Evolutionary conservation across 2,888 invertebrate genomes (phyloP), one percentile per base, ranked within the genome.

Genomic region (Abrostola triplasia): DNA sequence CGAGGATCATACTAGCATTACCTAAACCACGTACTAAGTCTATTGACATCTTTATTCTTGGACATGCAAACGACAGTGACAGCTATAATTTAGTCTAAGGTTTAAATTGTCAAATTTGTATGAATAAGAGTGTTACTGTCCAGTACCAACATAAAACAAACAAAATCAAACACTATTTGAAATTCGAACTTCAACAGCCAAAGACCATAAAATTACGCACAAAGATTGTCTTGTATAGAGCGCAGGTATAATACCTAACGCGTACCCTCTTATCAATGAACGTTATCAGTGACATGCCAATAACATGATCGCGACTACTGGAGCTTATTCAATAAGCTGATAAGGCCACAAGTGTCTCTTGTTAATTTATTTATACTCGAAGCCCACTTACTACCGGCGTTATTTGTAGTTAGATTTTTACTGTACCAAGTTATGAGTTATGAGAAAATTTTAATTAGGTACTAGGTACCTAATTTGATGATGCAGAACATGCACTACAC

Each of bases 291-390:
- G 67, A 81, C 77, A 77, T 49, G 62, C 66, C 62, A 62, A 61
- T 62, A 59, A 73, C 75, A 79, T 50, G 67, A 63, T 67, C 52
- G 55, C 50, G 55, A 67, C 80, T 77, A 79, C 81, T 69, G 74
- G 49, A 67, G 71, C 76, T 67, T 78, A 78, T 64, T 69, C 59
- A 70, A 70, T 73, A 81, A 66, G 59, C 58, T 38, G 81, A 80
- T 80, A 79, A 68, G 57, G 55, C 41, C 35, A 67, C 60, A 63
- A 69, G 73, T 69, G 63, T 64, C 73, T 58, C 67, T 63, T 53
- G 59, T 59, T 67, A 73, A 79, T 79, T 73, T 73, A 75, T 71
- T 52, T 59, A 72, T 55, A 65, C 42, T 68, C 68, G 71, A 58
- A 62, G 61, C 56, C 36, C 36, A 56, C 55, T 56, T 41, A 49